These are phyloP conservation scores for Metacarcinus magister DNA, from an alignment of 2,888 invertebrate species.

Conservation along the genomic window DNA sequence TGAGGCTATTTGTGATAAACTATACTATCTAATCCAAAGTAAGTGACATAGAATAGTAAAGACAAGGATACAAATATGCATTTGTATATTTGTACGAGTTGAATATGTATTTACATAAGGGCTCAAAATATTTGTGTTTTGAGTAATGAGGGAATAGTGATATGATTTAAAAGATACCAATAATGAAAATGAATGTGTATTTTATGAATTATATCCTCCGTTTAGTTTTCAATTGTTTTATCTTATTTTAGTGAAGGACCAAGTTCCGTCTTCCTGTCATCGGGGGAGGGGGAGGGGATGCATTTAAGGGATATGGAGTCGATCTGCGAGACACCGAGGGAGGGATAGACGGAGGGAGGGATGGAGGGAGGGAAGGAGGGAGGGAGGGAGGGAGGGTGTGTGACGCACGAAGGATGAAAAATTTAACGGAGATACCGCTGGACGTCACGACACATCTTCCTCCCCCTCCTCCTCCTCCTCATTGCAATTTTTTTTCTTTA, in stretches of 20 bases:
- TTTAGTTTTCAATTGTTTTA: neutral
- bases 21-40: too few species aligned
- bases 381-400: neutral
- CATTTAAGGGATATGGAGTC: neutral
- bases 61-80: too few species aligned
- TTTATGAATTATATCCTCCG: neutral
- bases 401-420: slow-evolving; percentile 1
- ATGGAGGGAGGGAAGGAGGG: neutral
- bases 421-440: slow-evolving; percentile 5
- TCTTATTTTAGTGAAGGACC: neutral
- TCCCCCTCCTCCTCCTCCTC: neutral
- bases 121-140: too few species aligned
- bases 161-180: too few species aligned
- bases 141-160: too few species aligned
- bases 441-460: slow-evolving; percentile 14
- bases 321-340: neutral
- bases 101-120: too few species aligned
- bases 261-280: too few species aligned
- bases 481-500: neutral
- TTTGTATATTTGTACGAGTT: too few species aligned
- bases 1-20: too few species aligned
- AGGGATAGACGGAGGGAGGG: neutral
- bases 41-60: too few species aligned
- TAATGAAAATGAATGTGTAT: too few species aligned
- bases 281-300: neutral